These are phyloP conservation scores for Noturus placidus DNA, from an alignment of 2,113 vertebrate genomes.

Conservation along the genomic window DNA sequence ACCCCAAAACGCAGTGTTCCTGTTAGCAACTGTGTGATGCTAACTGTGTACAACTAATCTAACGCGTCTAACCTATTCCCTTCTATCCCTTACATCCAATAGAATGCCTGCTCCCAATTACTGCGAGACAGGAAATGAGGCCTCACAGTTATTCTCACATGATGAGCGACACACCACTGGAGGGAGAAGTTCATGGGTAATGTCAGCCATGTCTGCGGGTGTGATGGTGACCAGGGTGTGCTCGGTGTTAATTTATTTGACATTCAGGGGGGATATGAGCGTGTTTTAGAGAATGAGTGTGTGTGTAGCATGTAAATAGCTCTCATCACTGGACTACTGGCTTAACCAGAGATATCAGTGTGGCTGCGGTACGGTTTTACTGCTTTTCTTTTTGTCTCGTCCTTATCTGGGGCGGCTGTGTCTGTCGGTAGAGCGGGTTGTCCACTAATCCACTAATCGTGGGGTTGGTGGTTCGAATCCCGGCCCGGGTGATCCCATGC, in stretches of 20 bases:
- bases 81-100: background rate
- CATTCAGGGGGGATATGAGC: background rate
- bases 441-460: too few relatives aligned
- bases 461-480: too few relatives aligned
- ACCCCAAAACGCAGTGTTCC: background rate
- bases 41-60: background rate
- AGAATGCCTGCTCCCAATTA: background rate
- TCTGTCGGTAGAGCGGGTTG: too few relatives aligned
- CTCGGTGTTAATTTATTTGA: slow-evolving; percentile 21
- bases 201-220: background rate
- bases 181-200: background rate
- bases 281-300: background rate
- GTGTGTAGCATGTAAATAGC: background rate
- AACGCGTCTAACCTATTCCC: background rate
- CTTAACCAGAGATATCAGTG: background rate
- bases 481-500: too few relatives aligned
- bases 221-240: background rate
- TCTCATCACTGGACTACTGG: background rate
- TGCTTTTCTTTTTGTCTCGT: background rate
- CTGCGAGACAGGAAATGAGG: slow-evolving; percentile 6
- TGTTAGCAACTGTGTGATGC: background rate
- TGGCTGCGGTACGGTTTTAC: background rate
- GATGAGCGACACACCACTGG: background rate
- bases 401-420: too few relatives aligned
- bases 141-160: background rate